A percentile compares a stretch with the other conserved stretches of the same genome.
phyloP scores from a whole-genome alignment of 2,113 vertebrate species.

The Mormyrus lacerda region DNA sequence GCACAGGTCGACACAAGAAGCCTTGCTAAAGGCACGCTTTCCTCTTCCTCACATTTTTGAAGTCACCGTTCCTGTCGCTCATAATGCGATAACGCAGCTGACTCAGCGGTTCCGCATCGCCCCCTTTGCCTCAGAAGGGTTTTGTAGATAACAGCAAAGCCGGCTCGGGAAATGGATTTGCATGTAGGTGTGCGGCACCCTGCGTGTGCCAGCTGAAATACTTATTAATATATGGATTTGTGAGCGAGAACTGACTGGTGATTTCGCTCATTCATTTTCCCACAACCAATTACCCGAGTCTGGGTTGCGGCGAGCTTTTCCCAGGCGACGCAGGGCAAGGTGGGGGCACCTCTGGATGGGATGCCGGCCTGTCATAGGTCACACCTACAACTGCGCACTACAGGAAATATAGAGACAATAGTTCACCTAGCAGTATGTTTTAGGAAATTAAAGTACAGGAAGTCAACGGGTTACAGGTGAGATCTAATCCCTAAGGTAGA shows the following conservation, averaged over 20 bases:
- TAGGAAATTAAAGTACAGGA: not conserved
- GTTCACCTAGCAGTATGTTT: not conserved
- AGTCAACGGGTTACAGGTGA: not conserved
- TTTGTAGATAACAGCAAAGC: conserved; percentile 25
- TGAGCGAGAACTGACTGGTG: not conserved
- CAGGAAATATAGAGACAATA: not conserved
- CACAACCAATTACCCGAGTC: not conserved
- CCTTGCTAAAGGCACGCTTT: not conserved
- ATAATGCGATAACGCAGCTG: not conserved
- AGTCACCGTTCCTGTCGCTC: not conserved
- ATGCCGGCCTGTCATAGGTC: not conserved
- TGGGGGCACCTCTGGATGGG: not conserved
- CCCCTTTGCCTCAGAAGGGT: conserved; percentile 23
- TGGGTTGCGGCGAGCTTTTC: not conserved
- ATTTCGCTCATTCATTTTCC: not conserved
- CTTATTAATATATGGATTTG: not conserved
- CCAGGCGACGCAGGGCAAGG: not conserved
- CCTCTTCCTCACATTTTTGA: not conserved
- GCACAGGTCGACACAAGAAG: not conserved
- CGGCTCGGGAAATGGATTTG: conserved; percentile 23
- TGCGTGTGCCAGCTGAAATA: not conserved
- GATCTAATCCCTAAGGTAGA: not conserved
- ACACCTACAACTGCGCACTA: not conserved
- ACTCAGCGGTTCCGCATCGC: not conserved
- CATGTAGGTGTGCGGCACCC: not conserved